Evolutionary conservation across 2,797 vertebrate genomes (phyloP).

Genomic region (Pseudochaenichthys georgianus): DNA sequence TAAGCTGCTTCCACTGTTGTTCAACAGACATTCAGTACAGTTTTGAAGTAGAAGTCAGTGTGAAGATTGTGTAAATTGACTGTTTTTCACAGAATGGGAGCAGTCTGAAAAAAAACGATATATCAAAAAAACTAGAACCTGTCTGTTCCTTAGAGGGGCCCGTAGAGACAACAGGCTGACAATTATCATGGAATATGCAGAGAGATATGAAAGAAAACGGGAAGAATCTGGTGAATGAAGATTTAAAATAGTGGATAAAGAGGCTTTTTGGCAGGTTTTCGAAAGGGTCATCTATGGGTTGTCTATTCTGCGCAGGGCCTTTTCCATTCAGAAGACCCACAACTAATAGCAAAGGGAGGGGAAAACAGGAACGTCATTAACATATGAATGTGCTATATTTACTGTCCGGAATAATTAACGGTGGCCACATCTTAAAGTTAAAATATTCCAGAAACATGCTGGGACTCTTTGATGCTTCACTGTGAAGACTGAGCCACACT

Average conservation of each 20-base stretch:
- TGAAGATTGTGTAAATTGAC: slow-evolving; percentile 31
- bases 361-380: slow-evolving; percentile 43
- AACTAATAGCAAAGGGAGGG: slow-evolving; percentile 8
- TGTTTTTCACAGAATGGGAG: slow-evolving; percentile 37
- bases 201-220: slow-evolving; percentile 7
- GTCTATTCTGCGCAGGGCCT: neutral
- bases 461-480: slow-evolving; percentile 49
- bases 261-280: slow-evolving; percentile 24
- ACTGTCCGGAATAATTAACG: slow-evolving; percentile 55
- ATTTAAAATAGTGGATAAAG: slow-evolving; percentile 47
- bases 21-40: slow-evolving; percentile 16
- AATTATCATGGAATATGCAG: slow-evolving; percentile 56
- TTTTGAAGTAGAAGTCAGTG: slow-evolving; percentile 20
- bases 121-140: slow-evolving; percentile 39
- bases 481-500: slow-evolving; percentile 31
- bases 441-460: slow-evolving; percentile 45
- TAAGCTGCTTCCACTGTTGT: slow-evolving; percentile 15
- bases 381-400: slow-evolving; percentile 37
- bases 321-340: slow-evolving; percentile 22
- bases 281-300: slow-evolving; percentile 3
- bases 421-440: slow-evolving; percentile 24
- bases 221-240: neutral
- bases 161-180: slow-evolving; percentile 42
- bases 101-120: slow-evolving; percentile 15
- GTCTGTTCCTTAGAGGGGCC: slow-evolving; percentile 31